A percentile compares a stretch with the other conserved stretches of the same genome.
These are phyloP conservation scores for Micrasema longulum DNA, from an alignment of 1,140 invertebrate genomes.

Conservation along the genomic window DNA sequence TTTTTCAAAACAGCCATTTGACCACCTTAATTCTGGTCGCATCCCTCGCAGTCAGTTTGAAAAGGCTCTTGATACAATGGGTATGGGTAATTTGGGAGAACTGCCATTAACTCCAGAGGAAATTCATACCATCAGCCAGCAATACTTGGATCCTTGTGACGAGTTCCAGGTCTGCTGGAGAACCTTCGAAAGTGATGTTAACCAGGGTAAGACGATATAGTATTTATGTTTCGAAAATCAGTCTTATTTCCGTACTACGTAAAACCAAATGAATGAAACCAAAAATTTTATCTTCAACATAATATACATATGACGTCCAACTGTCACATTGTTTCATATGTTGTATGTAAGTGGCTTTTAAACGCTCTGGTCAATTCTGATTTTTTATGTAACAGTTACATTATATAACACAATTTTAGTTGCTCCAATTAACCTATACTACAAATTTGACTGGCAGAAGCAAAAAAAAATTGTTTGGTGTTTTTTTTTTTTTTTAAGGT, in stretches of 20 bases:
- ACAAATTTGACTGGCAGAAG: neutral
- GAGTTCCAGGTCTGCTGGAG: constrained; percentile 73
- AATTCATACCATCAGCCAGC: constrained; percentile 68
- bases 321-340: too few relatives aligned
- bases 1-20: constrained; percentile 68
- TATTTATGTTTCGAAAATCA: neutral
- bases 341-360: too few relatives aligned
- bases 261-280: too few relatives aligned
- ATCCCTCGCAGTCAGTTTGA: constrained; percentile 75
- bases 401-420: too few relatives aligned
- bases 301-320: too few relatives aligned
- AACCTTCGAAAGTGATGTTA: constrained; percentile 78
- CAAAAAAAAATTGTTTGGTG: neutral
- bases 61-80: constrained; percentile 72
- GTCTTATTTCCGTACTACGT: too few relatives aligned
- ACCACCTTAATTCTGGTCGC: constrained; percentile 72
- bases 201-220: constrained; percentile 65
- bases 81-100: constrained; percentile 68
- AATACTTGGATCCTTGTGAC: constrained; percentile 76
- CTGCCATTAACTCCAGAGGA: constrained; percentile 70
- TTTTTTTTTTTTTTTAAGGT: too few relatives aligned
- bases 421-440: too few relatives aligned
- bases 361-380: too few relatives aligned
- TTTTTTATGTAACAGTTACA: too few relatives aligned
- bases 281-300: too few relatives aligned